These are phyloP conservation scores for Artibeus lituratus DNA, from an alignment of 2,797 vertebrate genomes.

Conservation along the genomic window DNA sequence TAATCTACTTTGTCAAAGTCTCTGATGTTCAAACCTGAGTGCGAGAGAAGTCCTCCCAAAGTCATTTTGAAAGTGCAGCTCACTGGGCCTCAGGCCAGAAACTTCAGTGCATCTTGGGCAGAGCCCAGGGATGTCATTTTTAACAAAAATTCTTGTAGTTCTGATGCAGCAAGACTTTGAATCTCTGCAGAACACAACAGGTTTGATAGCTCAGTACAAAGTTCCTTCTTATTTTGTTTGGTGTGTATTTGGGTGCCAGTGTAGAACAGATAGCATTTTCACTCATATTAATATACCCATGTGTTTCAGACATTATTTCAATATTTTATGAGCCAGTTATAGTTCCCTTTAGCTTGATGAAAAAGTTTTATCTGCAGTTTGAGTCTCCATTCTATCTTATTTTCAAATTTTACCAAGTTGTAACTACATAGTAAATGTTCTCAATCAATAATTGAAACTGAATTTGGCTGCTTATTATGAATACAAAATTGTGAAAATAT, in stretches of 20 bases:
- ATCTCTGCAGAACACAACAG: background rate
- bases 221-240: background rate
- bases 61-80: background rate
- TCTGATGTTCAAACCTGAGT: background rate
- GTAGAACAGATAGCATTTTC: background rate
- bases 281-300: background rate
- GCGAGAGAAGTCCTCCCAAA: background rate
- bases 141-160: background rate
- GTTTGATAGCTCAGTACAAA: background rate
- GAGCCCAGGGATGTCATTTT: background rate
- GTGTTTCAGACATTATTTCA: background rate
- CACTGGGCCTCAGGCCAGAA: background rate
- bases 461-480: background rate
- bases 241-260: background rate
- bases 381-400: background rate
- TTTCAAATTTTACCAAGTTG: background rate
- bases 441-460: background rate
- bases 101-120: background rate
- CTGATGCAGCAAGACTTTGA: background rate
- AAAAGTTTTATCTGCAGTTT: background rate
- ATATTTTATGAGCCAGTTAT: background rate
- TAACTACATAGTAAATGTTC: background rate
- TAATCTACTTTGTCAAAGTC: background rate
- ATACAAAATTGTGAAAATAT: background rate
- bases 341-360: background rate